Conservation (phyloP, 2,113 vertebrate species). For the Prinia subflava region DNA sequence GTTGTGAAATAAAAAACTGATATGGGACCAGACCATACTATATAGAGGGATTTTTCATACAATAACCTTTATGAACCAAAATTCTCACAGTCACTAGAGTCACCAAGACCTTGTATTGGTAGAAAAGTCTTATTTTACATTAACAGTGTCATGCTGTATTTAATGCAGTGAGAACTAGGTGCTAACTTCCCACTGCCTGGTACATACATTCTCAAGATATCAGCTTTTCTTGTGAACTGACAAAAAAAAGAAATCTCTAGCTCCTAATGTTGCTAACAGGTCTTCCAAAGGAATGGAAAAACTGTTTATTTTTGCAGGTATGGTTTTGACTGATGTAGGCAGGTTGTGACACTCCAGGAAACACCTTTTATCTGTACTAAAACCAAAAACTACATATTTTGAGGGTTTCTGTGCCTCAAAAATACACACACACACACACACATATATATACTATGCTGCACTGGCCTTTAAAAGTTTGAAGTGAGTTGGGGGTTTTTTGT, state of each 20-base stretch:
- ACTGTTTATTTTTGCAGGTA: background rate
- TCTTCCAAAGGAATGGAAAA: background rate
- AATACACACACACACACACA: background rate
- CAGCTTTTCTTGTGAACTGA: background rate
- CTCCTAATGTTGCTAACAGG: rapidly evolving
- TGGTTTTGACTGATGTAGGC: background rate
- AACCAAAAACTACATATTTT: background rate
- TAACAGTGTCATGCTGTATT: background rate
- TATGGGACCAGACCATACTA: background rate
- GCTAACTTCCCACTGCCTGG: background rate
- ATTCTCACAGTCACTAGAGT: background rate
- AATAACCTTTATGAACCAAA: background rate
- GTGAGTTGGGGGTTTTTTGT: background rate
- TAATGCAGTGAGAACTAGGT: background rate
- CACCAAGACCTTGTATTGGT: background rate
- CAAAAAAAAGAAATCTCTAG: background rate
- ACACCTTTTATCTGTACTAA: background rate
- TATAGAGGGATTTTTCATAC: background rate
- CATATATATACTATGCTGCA: background rate
- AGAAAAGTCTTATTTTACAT: background rate
- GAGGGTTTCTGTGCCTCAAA: background rate
- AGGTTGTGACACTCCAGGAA: background rate
- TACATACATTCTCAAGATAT: background rate
- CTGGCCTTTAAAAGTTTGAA: background rate
- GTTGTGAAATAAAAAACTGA: background rate